Evolutionary conservation across 2,113 vertebrate genomes (phyloP), one percentile per base, ranked within the genome.

Genomic region (Orcinus orca): DNA sequence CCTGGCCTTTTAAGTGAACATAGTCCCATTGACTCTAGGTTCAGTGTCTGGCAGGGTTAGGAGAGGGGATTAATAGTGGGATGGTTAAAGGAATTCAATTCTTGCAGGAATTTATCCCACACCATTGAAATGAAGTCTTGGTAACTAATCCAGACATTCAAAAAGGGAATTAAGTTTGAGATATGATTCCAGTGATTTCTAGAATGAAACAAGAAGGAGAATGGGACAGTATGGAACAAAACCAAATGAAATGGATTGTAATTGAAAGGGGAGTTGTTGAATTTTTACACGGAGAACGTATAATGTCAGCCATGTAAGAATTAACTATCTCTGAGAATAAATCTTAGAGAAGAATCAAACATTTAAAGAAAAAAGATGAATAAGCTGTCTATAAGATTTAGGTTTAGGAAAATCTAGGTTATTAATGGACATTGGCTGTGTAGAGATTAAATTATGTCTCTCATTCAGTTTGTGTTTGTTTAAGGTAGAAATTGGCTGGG

Each of bases 391-490:
- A 4, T 68, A 86, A 67, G 74, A 92, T 79, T 91, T 91, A 93
- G 79, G 44, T 81, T 90, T 58, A 58, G 50, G 3, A 41, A 91
- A 79, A 50, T 85, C 41, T 74, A 62, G 23, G 17, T 67, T 87
- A 82, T 92, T 86, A 86, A 83, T 93, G 58, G 87, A 87, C 26
- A 0, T 25, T 81, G 87, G 79, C 50, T 36, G 6, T 26, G 3
- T 58, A 44, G 79, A 70, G 31, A 88, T 76, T 89, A 77, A 96
- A 71, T 88, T 92, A 96, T 62, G 63, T 74, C n/a, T n/a, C 73
- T 93, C 6, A 50, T 92, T 87, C 47, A 10, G 36, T 91, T 93
- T 90, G 65, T 86, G 38, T 97, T 95, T 92, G 25, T 67, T 89
- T 96, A 84, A 87, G 93, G 71, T 47, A 73, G 63, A 95, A 83